Conservation (phyloP, 1,140 invertebrate species). For the Penaeus japonicus region DNA sequence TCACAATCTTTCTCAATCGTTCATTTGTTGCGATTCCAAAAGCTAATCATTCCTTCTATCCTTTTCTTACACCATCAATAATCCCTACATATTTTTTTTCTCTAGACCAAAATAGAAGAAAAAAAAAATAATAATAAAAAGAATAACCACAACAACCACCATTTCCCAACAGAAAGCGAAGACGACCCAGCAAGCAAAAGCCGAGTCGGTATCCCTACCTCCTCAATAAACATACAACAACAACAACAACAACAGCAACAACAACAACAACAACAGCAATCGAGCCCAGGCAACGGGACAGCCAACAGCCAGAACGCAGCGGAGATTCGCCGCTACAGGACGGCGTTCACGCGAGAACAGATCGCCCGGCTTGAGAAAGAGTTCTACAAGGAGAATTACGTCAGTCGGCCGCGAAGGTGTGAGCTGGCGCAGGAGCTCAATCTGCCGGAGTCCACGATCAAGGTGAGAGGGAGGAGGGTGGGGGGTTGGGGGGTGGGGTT, state of each 20-base stretch:
- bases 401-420: conserved; percentile 91
- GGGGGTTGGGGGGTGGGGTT: background rate
- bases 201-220: background rate
- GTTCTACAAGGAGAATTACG: conserved; percentile 97
- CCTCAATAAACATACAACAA: background rate
- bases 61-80: no score
- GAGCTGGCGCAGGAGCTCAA: conserved; percentile 92
- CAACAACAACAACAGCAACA: background rate
- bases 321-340: conserved; percentile 80
- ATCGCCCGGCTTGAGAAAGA: conserved; percentile 94
- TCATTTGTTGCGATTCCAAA: no score
- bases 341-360: conserved; percentile 97
- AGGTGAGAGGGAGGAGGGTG: conserved; percentile 73
- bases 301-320: conserved; percentile 13
- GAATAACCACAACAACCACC: no score
- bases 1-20: no score
- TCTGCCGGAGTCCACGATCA: conserved; percentile 97
- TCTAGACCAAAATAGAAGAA: no score
- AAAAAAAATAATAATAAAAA: no score
- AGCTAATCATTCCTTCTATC: no score
- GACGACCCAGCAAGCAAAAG: background rate
- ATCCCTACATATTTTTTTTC: no score
- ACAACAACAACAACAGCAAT: background rate
- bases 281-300: background rate
- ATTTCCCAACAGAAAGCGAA: background rate